Percentiles rank a stretch among this genome's conserved stretches.
Conservation (phyloP, 1,140 invertebrate genomes). For the Paracyclopina nana region DNA sequence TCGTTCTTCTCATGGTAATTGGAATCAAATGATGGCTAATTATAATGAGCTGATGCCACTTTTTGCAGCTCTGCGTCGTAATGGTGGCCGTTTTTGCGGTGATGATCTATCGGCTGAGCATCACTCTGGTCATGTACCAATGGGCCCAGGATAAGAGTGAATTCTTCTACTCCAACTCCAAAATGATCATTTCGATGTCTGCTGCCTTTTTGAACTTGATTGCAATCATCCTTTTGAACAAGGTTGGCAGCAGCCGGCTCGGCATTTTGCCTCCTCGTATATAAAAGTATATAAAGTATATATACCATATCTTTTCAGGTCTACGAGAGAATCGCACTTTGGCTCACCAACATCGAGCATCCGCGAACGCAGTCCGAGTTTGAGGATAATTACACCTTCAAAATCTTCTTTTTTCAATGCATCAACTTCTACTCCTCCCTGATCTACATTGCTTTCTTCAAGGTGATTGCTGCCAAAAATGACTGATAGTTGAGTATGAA, state of each 20-base stretch:
- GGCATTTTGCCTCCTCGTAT: no score
- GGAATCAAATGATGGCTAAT: no score
- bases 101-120: constrained; percentile 73
- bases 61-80: no score
- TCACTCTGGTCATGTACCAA: no score
- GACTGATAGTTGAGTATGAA: no score
- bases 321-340: constrained; percentile 68
- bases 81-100: constrained; percentile 71
- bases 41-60: no score
- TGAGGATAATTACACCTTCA: constrained; percentile 84
- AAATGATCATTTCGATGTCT: constrained; percentile 56
- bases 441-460: constrained; percentile 96
- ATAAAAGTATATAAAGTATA: no score
- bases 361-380: constrained; percentile 90
- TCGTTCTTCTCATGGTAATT: constrained; percentile 50
- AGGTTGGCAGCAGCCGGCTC: no score
- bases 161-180: no score
- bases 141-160: no score
- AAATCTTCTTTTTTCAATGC: constrained; percentile 93
- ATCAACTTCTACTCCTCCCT: constrained; percentile 97
- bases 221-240: constrained; percentile 68
- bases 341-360: constrained; percentile 81
- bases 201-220: constrained; percentile 66
- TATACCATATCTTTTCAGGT: no score
- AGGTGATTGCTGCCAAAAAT: constrained; percentile 61